Base-by-base conservation (phyloP, 2,113 vertebrate genomes). In the Caretta caretta region DNA sequence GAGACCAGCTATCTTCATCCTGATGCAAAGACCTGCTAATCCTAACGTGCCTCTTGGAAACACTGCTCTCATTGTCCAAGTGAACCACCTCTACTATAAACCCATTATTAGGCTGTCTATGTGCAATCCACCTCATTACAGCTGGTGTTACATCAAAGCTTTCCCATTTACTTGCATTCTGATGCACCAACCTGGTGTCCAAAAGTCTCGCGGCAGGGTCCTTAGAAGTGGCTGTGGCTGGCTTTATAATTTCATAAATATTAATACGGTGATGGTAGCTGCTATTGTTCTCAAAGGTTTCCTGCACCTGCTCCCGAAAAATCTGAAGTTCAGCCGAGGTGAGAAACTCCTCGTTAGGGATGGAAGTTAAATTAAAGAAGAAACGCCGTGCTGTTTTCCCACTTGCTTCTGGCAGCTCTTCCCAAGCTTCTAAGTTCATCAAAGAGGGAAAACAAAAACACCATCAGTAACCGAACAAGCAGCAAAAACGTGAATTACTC, bases 131-230 rank as follows among this genome's bases (percentile, higher is more conserved):
- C 96, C 99, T 98, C 97, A 98, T 98, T 92, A 99, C 98, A 20
- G 99, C 99, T 2, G 99, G 99, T 27, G 99, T 99, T 93, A 99
- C 99, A 50, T 99, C 99, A 78, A 99, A 99, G 96, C 99, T 99
- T 97, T 99, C 99, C 99, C 99, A 99, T 96, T 98, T 98, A 98
- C 99, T 99, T 84, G 99, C 97, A 94, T 99, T 99, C 98, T 99
- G 99, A 97, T 98, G 99, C 97, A 99, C 99, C 97, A 99, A 97
- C 96, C 99, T 98, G 86, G 99, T 99, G 99, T 99, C 99, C 98
- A 99, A 98, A 94, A 99, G 98, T 97, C 99, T 99, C 72, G 98
- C 98, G 95, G 99, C 98, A 35, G 99, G 99, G 89, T 99, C 99
- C 95, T 98, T 96, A 80, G 94, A 98, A 81, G 97, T 94, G 93